Evolutionary conservation across 1,140 invertebrate species (phyloP), one percentile per base, ranked within the genome.

Genomic region (Achroia grisella): DNA sequence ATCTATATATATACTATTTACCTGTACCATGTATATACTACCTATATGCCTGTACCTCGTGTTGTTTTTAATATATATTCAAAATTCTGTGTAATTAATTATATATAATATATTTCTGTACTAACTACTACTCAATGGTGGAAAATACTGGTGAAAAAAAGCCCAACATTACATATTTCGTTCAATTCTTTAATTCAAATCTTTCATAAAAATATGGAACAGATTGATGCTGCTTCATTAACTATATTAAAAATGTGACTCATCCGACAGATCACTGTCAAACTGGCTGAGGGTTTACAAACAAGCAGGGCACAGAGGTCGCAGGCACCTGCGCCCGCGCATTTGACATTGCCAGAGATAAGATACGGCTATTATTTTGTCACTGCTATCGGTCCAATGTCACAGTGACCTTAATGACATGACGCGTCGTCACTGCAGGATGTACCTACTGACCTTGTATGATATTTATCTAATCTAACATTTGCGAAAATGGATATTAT

Each of bases 321-420:
- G 64, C 48, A 35, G 44, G 58, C 77, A 76, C 76, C 76, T 80
- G 52, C 77, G 75, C 71, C 62, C 67, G 76, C 78, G 75, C 66
- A 64, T 52, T 51, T 80, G 73, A 84, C 80, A 74, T 80, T 84
- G 78, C 57, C 55, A 77, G 80, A 77, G 80, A 84, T 84, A 84
- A 84, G 80, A 82, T 79, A 82, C 58, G 68, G 69, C 64, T 79
- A 81, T 82, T 79, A 80, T 84, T 84, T 84, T 80, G 80, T 78
- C 76, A 74, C 62, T 62, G 72, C 60, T 80, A 75, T 80, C 75
- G 61, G 56, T 54, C 75, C 80, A 84, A 84, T 82, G 80, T 82
- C 80, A 82, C 71, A 75, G 67, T 79, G 76, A 85, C 80, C 78
- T 82, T 75, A 81, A 79, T 85, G 80, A 77, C 78, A 74, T 82